Evolutionary conservation across 2,888 invertebrate species (phyloP).

Genomic region (Spilosoma lubricipeda): DNA sequence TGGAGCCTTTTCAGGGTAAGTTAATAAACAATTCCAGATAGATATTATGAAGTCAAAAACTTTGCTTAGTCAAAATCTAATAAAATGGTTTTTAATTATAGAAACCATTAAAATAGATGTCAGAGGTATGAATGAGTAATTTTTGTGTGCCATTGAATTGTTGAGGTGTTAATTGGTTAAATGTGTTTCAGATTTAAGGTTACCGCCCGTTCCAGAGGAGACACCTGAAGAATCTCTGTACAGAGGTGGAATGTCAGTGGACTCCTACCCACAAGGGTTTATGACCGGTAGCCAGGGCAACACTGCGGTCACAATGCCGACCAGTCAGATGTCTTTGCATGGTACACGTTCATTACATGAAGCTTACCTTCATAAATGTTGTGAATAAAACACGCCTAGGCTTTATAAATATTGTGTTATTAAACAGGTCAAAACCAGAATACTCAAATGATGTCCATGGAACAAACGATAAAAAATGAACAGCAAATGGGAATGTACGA

Average conservation of each 20-base stretch:
- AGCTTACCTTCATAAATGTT: not conserved
- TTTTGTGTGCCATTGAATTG: not conserved
- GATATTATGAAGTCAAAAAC: no score
- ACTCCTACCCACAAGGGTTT: conserved; percentile 73
- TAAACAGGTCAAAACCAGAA: conserved; percentile 75
- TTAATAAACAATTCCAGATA: not conserved
- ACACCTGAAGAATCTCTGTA: conserved; percentile 85
- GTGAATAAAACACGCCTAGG: not conserved
- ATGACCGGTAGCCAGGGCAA: conserved; percentile 62
- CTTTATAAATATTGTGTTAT: not conserved
- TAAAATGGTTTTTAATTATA: not conserved
- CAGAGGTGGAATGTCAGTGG: conserved; percentile 77
- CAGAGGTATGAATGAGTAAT: not conserved
- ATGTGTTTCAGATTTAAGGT: conserved; percentile 73
- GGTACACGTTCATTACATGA: conserved; percentile 55
- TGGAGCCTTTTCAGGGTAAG: conserved; percentile 93
- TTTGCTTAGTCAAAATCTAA: no score
- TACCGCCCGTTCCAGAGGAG: conserved; percentile 88
- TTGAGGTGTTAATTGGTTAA: not conserved
- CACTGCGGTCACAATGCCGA: conserved; percentile 72
- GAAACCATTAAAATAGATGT: not conserved
- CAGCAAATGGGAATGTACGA: conserved; percentile 79
- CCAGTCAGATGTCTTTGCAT: conserved; percentile 81
- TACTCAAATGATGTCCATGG: conserved; percentile 78
- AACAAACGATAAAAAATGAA: conserved; percentile 75